Evolutionary conservation across 2,888 invertebrate genomes (phyloP), one percentile per base, ranked within the genome.

Genomic region (Pseudoips prasinana): DNA sequence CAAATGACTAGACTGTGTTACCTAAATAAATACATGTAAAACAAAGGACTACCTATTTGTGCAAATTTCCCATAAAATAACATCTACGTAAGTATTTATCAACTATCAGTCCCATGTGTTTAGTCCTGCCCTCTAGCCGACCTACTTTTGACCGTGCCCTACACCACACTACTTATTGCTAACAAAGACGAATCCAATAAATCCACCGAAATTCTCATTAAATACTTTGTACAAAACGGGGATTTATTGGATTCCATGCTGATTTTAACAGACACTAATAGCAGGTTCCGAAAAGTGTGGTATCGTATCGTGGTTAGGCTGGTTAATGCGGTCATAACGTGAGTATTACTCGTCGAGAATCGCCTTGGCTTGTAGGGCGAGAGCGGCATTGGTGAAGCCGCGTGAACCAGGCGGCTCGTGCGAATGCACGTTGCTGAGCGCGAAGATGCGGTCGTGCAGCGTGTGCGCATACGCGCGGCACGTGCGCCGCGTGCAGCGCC

Each of bases 391-490:
- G 11, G 73, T 64, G 33, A 67, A 63, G 9, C 69, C 64, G 27
- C 56, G 51, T 37, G 29, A 33, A 7, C 46, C 42, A 22, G 83
- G 87, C 39, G 88, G 87, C 45, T 76, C 73, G 50, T 89, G 89
- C 34, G 89, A 85, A 58, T 89, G 89, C 39, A 84, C 76, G 58
- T 88, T 87, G 54, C 88, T 83, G 34, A 89, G 66, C 35, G 89
- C 89, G 59, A 89, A 89, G 47, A 89, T 87, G 33, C 77, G 78
- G 47, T 89, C 89, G 59, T 88, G 86, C 46, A 89, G 59, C 24
- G 89, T 89, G 52, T 89, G 89, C 33, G 89, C 89, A 51, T 89
- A 89, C 23, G 89, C 89, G 1, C 89, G 83, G 39, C 89, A 89
- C 7, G 88, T 89, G 28, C 89, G 80, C 45, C 89, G 70, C 45